A percentile compares a stretch with the other conserved stretches of the same genome.
phyloP scores from a whole-genome alignment of 2,797 vertebrate species.

The Mycteria americana region DNA sequence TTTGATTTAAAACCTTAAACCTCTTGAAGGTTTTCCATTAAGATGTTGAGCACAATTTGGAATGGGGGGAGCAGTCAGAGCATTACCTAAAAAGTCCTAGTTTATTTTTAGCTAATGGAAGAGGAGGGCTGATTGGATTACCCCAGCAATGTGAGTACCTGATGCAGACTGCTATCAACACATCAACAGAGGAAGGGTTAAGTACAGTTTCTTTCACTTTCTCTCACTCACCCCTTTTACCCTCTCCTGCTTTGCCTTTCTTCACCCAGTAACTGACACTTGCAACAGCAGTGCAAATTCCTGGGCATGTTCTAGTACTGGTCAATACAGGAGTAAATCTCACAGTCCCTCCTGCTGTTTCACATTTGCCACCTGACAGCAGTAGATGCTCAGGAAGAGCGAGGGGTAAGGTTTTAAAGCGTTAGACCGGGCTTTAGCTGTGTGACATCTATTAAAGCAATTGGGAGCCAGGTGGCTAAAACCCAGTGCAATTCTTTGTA shows the following conservation, averaged over 20 bases:
- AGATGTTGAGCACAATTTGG: constrained; percentile 2
- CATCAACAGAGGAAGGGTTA: neutral
- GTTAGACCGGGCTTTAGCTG: neutral
- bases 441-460: constrained; percentile 55
- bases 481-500: constrained; percentile 55
- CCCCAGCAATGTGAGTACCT: neutral
- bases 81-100: neutral
- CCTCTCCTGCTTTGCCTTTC: neutral
- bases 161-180: neutral
- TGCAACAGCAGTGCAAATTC: neutral
- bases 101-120: constrained; percentile 45
- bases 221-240: neutral
- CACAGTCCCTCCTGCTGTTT: constrained; percentile 8
- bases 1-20: constrained; percentile 43
- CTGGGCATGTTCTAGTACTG: neutral
- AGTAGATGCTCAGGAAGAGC: constrained; percentile 3
- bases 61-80: neutral
- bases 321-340: neutral
- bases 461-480: constrained; percentile 63
- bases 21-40: constrained; percentile 29
- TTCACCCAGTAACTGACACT: constrained; percentile 8
- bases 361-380: constrained; percentile 19
- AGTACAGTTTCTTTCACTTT: neutral
- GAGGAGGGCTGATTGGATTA: constrained; percentile 12
- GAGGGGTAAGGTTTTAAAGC: constrained; percentile 26